Evolutionary conservation across 2,888 invertebrate species (phyloP), one percentile per base, ranked within the genome.

Genomic region (Junonia oenone): DNA sequence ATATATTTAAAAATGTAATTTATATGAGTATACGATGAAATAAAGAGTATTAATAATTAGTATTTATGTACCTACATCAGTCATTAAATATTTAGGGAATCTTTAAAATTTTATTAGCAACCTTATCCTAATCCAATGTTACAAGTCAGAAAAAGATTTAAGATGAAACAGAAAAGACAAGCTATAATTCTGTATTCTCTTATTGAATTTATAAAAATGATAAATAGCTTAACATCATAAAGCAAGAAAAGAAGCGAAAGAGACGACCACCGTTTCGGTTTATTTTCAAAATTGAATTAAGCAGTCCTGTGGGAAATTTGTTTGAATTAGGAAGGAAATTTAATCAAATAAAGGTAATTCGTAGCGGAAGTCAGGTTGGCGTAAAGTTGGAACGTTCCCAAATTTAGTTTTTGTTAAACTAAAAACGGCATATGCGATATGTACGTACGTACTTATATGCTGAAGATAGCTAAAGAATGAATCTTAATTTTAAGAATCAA

Each of bases 291-390:
- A 61, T 58, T 61, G 50, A 58, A 61, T 58, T 52, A 56, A 49
- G 45, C 26, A 33, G 40, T 55, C 47, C 55, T 50, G 14, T 11
- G 40, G 45, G 35, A 58, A 47, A 51, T 43, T 57, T 53, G 50
- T 56, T 56, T 56, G 45, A 59, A 59, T 58, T 55, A 55, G 49
- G 50, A 58, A 33, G 48, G 50, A 60, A 57, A 60, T 50, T 31
- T 53, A 53, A 61, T 58, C 37, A 57, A 60, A 57, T 49, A 50
- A 57, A 55, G 52, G 57, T 58, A 51, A 57, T 53, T 53, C 40
- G 46, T 37, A 57, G 33, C 22, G 51, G 59, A 56, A 59, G 38
- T 53, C 40, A 19, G 45, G 48, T 51, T 38, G 38, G 43, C 56
- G 47, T 38, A 19, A 55, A 55, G 37, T 15, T 55, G 58, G 55